These are phyloP conservation scores for Megalurothrips usitatus DNA, from an alignment of 2,888 invertebrate species.

Conservation along the genomic window DNA sequence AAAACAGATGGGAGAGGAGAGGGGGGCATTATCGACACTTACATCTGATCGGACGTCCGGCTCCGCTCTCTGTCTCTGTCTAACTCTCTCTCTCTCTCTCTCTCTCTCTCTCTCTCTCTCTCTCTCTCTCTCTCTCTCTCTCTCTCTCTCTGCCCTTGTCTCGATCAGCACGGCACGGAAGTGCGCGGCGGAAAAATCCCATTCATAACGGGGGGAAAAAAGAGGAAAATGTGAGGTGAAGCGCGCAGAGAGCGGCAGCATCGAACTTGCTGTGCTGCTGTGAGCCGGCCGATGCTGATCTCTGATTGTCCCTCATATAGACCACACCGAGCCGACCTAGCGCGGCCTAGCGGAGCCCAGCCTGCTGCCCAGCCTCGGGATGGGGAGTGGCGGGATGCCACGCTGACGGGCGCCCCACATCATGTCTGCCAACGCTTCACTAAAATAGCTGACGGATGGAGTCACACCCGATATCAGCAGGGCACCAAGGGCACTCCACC, in stretches of 20 bases:
- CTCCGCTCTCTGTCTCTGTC: background rate
- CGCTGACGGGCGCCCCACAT: too few species aligned
- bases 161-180: slow-evolving; percentile 24
- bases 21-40: background rate
- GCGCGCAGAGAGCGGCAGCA: background rate
- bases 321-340: too few species aligned
- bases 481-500: background rate
- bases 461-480: too few species aligned
- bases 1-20: background rate
- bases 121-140: too few species aligned
- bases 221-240: background rate
- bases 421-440: too few species aligned
- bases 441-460: too few species aligned
- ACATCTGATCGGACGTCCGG: slow-evolving; percentile 15
- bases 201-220: background rate
- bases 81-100: too few species aligned
- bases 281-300: background rate
- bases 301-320: background rate
- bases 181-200: background rate
- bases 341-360: too few species aligned
- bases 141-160: background rate
- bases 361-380: too few species aligned
- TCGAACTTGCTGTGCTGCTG: background rate
- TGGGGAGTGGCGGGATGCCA: too few species aligned
- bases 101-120: too few species aligned